Conservation (phyloP, 2,113 vertebrate genomes). For the Mirza zaza region DNA sequence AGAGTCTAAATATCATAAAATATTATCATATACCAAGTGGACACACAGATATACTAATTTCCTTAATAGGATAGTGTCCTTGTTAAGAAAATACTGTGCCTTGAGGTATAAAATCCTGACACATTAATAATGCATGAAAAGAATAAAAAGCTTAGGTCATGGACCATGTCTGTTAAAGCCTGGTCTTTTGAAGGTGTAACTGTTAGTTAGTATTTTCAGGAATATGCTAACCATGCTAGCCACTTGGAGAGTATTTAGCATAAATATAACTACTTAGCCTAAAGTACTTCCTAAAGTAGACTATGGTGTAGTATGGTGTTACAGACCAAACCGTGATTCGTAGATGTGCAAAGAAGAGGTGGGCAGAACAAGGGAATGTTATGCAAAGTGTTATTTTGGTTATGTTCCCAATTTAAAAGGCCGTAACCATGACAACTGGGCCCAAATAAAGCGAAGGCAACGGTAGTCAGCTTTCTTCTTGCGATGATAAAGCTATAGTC, state of each 20-base stretch:
- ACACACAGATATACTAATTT: background rate
- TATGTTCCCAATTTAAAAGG: conserved; percentile 29
- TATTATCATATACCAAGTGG: background rate
- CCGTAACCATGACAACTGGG: conserved; percentile 15
- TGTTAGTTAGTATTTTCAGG: conserved; percentile 22
- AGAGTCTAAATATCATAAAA: background rate
- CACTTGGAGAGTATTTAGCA: background rate
- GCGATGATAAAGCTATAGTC: background rate
- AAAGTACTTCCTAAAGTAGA: conserved; percentile 1
- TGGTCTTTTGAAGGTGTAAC: background rate
- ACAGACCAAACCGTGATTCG: background rate
- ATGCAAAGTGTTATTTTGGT: conserved; percentile 29
- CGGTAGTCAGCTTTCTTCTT: background rate
- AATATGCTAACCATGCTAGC: background rate
- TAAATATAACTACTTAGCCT: background rate
- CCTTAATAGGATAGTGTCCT: background rate
- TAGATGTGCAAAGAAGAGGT: background rate
- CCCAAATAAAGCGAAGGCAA: conserved; percentile 46
- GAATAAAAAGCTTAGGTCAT: background rate
- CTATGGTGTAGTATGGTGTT: background rate
- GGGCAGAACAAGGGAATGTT: conserved; percentile 14
- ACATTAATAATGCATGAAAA: background rate
- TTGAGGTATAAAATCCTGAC: background rate
- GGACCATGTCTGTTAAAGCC: background rate
- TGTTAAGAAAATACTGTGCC: background rate